Percentiles rank a stretch among this genome's conserved stretches.
Conservation (phyloP, 2,797 vertebrate species). For the Potorous gilbertii region DNA sequence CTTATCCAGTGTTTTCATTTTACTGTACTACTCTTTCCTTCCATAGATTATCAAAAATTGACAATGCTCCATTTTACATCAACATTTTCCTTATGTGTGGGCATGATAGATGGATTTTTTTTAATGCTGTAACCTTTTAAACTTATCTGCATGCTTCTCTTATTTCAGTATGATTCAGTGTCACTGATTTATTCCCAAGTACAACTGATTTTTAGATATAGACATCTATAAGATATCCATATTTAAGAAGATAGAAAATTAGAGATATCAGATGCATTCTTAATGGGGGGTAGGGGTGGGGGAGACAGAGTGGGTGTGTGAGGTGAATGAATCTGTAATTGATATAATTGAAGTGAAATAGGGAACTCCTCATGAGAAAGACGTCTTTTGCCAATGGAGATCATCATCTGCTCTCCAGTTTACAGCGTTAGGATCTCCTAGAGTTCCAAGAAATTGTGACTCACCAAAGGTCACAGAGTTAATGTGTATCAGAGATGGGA, state of each 20-base stretch:
- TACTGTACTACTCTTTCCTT: not conserved
- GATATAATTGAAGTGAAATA: no score
- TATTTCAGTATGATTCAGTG: not conserved
- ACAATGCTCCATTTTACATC: not conserved
- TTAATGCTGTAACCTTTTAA: not conserved
- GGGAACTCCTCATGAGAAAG: no score
- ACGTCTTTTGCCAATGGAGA: no score
- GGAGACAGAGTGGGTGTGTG: not conserved
- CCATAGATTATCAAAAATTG: constrained; percentile 40
- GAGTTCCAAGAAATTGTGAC: not conserved
- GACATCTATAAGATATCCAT: no score
- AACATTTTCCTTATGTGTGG: not conserved
- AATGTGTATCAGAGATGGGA: no score
- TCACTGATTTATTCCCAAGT: not conserved
- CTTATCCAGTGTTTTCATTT: constrained; percentile 40
- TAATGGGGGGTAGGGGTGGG: not conserved
- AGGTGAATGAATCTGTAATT: not conserved
- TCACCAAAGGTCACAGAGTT: not conserved
- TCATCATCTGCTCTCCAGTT: not conserved
- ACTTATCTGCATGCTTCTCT: not conserved
- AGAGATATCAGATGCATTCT: not conserved
- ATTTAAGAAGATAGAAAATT: not conserved
- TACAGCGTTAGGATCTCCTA: not conserved
- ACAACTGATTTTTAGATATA: not conserved
- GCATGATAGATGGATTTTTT: not conserved